Evolutionary conservation across 2,797 vertebrate species (phyloP), one percentile per base, ranked within the genome.

Genomic region (Gallirallus australis): DNA sequence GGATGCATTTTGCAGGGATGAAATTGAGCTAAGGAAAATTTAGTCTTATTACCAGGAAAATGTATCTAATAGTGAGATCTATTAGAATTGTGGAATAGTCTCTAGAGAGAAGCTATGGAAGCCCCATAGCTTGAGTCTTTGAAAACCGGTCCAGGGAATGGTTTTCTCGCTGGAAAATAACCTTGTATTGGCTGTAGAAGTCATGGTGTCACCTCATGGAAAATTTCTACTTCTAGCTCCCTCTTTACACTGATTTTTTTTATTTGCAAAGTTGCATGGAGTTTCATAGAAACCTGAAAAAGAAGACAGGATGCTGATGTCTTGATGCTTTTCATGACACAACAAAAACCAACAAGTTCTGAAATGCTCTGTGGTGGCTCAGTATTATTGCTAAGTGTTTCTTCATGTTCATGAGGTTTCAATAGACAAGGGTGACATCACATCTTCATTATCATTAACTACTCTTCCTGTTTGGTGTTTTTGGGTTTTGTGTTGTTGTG

Each of bases 401-500:
- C 98, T 95, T 96, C 92, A 96, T 95, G 91, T 98, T 97, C 95
- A 79, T 94, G 50, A 96, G 98, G 96, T 98, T 98, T 97, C 97
- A 98, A 97, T 98, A 98, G 97, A 98, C 98, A 95, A 94, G 98
- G 98, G 96, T 98, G 98, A 98, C 96, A 98, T 98, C 98, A 98
- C 98, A 98, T 93, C 97, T 98, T 98, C 97, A 95, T 98, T 98
- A 97, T 85, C 95, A 98, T 97, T 97, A 94, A 97, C 96, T 97
- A 97, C 98, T 45, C 11, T 48, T 23, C 47, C 21, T 23, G 48
- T 50, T 50, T 50, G 42, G 18, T 50, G 48, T 25, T 30, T 60
- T 98, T 45, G 18, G 97, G 98, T 28, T 60, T 50, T 30, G 42
- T 19, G 17, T 50, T 47, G 47, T 47, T 47, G 14, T 23, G 47